Percentiles rank a stretch among this genome's conserved stretches.
These are phyloP conservation scores for Philereme vetulata DNA, from an alignment of 2,888 invertebrate genomes.

Conservation along the genomic window DNA sequence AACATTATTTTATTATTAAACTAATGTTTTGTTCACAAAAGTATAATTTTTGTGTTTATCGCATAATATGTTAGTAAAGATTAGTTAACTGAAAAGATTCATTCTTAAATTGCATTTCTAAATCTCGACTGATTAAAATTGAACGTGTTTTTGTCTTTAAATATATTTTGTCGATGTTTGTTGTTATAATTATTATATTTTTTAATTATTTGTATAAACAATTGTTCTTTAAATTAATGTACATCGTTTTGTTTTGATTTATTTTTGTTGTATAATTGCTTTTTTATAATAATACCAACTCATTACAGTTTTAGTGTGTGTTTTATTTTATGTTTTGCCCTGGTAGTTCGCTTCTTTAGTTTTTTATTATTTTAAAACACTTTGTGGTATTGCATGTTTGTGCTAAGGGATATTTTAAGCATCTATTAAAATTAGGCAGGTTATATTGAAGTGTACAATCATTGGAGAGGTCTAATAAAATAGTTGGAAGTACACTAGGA, in stretches of 20 bases:
- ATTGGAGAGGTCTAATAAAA: neutral
- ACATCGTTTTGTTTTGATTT: constrained; percentile 90
- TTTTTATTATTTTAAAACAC: constrained; percentile 46
- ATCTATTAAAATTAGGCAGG: constrained; percentile 1
- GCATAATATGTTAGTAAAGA: constrained; percentile 78
- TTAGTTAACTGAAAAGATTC: constrained; percentile 67
- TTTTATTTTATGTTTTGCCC: constrained; percentile 82
- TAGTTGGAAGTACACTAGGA: neutral
- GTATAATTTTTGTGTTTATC: constrained; percentile 57
- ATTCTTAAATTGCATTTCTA: constrained; percentile 83
- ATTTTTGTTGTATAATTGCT: constrained; percentile 90
- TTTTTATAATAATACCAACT: constrained; percentile 89
- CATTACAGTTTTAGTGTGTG: constrained; percentile 87
- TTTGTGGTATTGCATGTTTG: constrained; percentile 59
- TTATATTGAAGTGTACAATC: no score
- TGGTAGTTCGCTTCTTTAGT: constrained; percentile 65
- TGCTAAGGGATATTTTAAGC: constrained; percentile 62
- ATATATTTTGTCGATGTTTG: constrained; percentile 85
- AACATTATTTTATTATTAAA: constrained; percentile 45
- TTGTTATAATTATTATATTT: constrained; percentile 86
- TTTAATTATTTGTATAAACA: constrained; percentile 88
- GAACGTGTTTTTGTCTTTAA: constrained; percentile 83
- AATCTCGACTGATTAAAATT: constrained; percentile 81
- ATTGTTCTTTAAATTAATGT: constrained; percentile 90
- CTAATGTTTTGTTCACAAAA: constrained; percentile 45